These are phyloP conservation scores for Manis crassicaudata DNA, from an alignment of 2,797 vertebrate genomes.

Conservation along the genomic window DNA sequence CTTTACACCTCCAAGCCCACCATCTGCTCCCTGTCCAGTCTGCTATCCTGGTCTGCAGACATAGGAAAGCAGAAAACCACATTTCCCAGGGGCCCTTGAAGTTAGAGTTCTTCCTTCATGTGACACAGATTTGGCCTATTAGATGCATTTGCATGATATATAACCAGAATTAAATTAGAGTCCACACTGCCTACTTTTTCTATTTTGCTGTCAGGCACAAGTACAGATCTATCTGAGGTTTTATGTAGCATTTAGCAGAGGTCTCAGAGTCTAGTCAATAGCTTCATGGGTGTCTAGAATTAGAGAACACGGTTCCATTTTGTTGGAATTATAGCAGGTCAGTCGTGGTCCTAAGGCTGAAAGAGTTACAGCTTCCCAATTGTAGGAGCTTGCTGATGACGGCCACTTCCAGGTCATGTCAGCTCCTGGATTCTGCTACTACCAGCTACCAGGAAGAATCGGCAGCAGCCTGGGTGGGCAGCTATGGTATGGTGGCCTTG, in stretches of 20 bases:
- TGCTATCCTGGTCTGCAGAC: not conserved
- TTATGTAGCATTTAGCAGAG: not conserved
- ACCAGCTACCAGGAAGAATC: not conserved
- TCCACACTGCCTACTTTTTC: not conserved
- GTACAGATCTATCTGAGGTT: not conserved
- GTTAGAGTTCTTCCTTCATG: not conserved
- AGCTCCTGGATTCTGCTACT: not conserved
- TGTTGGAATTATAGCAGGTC: not conserved
- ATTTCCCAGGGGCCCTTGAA: not conserved
- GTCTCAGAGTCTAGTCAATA: not conserved
- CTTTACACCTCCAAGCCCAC: not conserved
- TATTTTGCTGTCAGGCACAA: not conserved
- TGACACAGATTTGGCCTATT: not conserved
- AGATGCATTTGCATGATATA: not conserved
- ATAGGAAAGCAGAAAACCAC: not conserved
- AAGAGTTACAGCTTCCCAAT: not conserved
- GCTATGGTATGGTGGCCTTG: not conserved
- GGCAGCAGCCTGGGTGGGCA: not conserved
- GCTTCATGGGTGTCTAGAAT: not conserved
- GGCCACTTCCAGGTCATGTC: not conserved
- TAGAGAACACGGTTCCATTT: not conserved
- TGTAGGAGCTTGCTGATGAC: not conserved
- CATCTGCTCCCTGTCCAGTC: not conserved
- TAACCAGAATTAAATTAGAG: not conserved
- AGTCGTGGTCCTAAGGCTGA: not conserved